Percentiles rank a stretch among this genome's conserved stretches.
Evolutionary conservation across 2,888 invertebrate species (phyloP).

Genomic region (Lochmaea crataegi): DNA sequence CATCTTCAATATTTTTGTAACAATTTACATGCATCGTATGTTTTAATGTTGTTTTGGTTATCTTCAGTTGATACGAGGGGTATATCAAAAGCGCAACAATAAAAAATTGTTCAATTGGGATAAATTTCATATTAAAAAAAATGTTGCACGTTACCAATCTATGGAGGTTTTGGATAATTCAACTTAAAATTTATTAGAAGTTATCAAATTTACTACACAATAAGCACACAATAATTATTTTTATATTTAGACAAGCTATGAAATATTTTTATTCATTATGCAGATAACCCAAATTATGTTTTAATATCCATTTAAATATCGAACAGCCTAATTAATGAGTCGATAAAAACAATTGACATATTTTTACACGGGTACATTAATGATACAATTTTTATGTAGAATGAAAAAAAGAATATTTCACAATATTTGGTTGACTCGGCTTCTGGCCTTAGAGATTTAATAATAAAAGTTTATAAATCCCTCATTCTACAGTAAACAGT

Average conservation of each 20-base stretch:
- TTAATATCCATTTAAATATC: background rate
- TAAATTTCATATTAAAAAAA: background rate
- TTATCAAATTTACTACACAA: no score
- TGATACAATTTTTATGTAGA: no score
- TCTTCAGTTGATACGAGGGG: background rate
- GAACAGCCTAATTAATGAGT: background rate
- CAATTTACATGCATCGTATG: slow-evolving; percentile 1
- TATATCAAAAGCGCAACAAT: background rate
- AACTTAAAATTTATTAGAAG: no score
- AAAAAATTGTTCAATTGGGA: background rate
- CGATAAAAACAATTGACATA: background rate
- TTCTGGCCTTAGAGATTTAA: no score
- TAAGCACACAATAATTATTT: no score
- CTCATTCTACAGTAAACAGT: no score
- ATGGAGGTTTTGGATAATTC: no score
- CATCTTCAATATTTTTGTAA: background rate
- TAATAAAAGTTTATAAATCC: no score
- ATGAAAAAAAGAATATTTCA: no score
- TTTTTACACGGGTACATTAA: background rate
- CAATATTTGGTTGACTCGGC: no score
- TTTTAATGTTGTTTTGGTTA: background rate
- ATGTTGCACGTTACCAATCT: no score
- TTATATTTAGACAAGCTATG: background rate
- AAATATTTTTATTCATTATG: background rate
- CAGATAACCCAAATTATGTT: slow-evolving; percentile 3